Conservation (phyloP, 2,113 vertebrate species). For the Vulpes vulpes region DNA sequence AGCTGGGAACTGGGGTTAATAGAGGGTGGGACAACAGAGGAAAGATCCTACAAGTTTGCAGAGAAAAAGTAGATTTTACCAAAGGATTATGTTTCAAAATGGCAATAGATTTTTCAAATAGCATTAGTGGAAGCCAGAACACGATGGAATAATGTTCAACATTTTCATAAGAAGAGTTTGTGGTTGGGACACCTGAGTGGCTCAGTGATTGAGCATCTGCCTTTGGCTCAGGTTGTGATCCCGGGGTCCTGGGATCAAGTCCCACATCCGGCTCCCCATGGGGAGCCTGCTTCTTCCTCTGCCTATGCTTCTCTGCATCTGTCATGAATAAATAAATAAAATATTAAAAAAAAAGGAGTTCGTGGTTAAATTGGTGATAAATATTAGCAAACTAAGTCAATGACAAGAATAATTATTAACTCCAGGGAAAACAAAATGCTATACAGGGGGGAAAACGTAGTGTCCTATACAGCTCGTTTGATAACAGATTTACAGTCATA, state of each 20-base stretch:
- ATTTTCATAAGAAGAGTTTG: neutral
- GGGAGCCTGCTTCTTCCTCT: no score
- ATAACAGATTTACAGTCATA: neutral
- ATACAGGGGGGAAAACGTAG: neutral
- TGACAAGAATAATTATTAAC: neutral
- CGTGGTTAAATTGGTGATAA: constrained; percentile 15
- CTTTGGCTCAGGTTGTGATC: no score
- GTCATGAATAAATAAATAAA: no score
- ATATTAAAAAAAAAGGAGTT: neutral
- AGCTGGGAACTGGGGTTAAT: neutral
- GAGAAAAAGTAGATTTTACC: constrained; percentile 3
- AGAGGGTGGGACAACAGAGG: neutral
- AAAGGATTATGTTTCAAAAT: neutral
- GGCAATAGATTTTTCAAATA: neutral
- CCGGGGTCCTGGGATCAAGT: no score
- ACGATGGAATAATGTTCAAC: neutral
- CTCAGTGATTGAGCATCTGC: no score
- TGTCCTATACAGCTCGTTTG: neutral
- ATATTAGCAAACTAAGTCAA: constrained; percentile 32
- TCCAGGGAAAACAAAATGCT: neutral
- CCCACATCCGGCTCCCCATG: no score
- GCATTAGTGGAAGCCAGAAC: neutral
- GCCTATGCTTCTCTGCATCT: no score
- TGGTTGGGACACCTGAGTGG: neutral
- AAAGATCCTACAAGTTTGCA: neutral